A percentile compares a stretch with the other conserved stretches of the same genome.
Evolutionary conservation across 2,113 vertebrate species (phyloP).

Genomic region (Albula goreensis): DNA sequence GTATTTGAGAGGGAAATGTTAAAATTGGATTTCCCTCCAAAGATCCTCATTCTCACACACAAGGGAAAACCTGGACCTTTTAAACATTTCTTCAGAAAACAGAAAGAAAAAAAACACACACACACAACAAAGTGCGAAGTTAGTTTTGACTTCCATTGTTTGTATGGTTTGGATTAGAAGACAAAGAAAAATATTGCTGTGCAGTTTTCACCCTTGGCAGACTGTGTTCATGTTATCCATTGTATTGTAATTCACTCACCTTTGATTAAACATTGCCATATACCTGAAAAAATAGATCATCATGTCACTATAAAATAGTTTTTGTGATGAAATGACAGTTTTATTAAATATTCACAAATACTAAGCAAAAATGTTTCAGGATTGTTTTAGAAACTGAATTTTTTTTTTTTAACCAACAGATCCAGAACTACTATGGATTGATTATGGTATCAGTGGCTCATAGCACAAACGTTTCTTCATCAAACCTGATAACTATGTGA

Average conservation of each 20-base stretch:
- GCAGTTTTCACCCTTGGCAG: background rate
- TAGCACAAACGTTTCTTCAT: background rate
- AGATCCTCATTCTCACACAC: conserved; percentile 29
- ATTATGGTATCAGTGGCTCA: background rate
- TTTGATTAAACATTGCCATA: background rate
- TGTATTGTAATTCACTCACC: background rate
- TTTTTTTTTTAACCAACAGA: too few relatives aligned
- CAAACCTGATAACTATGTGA: background rate
- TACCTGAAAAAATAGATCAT: too few relatives aligned
- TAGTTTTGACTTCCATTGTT: background rate
- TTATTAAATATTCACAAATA: too few relatives aligned
- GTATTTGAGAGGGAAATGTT: conserved; percentile 40
- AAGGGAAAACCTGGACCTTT: background rate
- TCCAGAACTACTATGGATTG: background rate
- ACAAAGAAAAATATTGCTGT: background rate
- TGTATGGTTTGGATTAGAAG: background rate
- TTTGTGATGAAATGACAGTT: too few relatives aligned
- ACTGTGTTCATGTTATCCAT: background rate
- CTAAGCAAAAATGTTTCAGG: too few relatives aligned
- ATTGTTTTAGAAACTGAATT: too few relatives aligned
- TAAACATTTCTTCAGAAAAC: background rate
- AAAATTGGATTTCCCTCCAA: conserved; percentile 48
- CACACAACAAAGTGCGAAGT: background rate
- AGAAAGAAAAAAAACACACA: background rate
- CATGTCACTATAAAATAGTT: too few relatives aligned